A percentile compares a stretch with the other conserved stretches of the same genome.
Evolutionary conservation across 2,888 invertebrate species (phyloP).

Genomic region (Morpho achilles): DNA sequence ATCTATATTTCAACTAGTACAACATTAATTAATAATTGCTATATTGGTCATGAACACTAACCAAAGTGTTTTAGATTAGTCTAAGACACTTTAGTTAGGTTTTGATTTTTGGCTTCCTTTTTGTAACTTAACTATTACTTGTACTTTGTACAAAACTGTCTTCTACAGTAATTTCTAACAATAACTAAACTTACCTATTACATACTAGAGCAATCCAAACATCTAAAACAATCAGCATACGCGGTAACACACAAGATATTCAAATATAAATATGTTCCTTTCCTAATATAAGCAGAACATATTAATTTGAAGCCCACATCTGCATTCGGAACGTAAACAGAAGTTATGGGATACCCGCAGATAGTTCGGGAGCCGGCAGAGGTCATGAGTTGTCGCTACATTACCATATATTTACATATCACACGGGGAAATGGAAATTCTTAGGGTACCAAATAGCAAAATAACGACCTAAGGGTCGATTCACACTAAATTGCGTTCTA

Average conservation of each 20-base stretch:
- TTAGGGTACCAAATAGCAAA: constrained; percentile 12
- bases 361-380: constrained; percentile 47
- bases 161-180: no score
- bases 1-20: no score
- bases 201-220: no score
- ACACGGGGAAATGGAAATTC: constrained; percentile 35
- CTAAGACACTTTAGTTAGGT: no score
- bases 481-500: neutral
- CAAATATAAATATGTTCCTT: constrained; percentile 22
- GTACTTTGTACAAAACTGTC: no score
- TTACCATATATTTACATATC: constrained; percentile 60
- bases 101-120: no score
- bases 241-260: constrained; percentile 9
- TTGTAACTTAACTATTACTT: no score
- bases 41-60: no score
- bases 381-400: constrained; percentile 51
- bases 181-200: no score
- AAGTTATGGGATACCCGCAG: constrained; percentile 49
- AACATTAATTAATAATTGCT: no score
- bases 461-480: neutral
- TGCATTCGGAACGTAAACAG: constrained; percentile 51
- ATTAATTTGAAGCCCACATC: constrained; percentile 71
- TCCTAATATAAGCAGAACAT: constrained; percentile 64
- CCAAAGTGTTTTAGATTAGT: no score
- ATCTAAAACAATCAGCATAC: neutral